Percentiles rank a stretch among this genome's conserved stretches.
These are phyloP conservation scores for Archaeoteleia sp. DNA, from an alignment of 2,888 invertebrate genomes.

Conservation along the genomic window DNA sequence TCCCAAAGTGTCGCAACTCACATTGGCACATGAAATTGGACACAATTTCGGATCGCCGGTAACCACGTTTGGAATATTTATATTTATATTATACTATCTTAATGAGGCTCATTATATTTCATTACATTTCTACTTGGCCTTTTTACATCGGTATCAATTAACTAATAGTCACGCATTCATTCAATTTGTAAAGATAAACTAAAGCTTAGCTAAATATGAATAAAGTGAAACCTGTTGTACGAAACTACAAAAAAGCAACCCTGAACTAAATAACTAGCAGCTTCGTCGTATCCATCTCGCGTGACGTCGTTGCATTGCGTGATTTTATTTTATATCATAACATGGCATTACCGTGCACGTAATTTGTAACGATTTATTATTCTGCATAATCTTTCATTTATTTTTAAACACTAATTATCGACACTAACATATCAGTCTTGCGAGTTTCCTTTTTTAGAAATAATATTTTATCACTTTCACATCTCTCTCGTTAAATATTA, in stretches of 20 bases:
- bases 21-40: constrained; percentile 98
- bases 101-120: no score
- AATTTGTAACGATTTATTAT: constrained; percentile 16
- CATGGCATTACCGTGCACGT: constrained; percentile 22
- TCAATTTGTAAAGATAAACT: constrained; percentile 31
- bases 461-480: no score
- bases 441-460: no score
- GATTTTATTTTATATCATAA: constrained; percentile 42
- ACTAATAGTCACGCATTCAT: constrained; percentile 8
- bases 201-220: constrained; percentile 42
- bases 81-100: not conserved
- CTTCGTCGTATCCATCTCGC: constrained; percentile 33
- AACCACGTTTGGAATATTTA: constrained; percentile 67
- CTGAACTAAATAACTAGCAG: constrained; percentile 7
- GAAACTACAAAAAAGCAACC: constrained; percentile 2
- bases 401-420: constrained; percentile 6
- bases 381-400: constrained; percentile 20
- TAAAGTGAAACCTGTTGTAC: constrained; percentile 28
- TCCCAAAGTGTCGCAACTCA: constrained; percentile 97
- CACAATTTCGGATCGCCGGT: constrained; percentile 99
- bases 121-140: no score
- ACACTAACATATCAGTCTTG: no score
- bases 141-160: constrained; percentile 6
- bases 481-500: no score
- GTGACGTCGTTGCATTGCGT: constrained; percentile 35